phyloP scores from a whole-genome alignment of 2,113 vertebrate genomes.

The Epinephelus lanceolatus region DNA sequence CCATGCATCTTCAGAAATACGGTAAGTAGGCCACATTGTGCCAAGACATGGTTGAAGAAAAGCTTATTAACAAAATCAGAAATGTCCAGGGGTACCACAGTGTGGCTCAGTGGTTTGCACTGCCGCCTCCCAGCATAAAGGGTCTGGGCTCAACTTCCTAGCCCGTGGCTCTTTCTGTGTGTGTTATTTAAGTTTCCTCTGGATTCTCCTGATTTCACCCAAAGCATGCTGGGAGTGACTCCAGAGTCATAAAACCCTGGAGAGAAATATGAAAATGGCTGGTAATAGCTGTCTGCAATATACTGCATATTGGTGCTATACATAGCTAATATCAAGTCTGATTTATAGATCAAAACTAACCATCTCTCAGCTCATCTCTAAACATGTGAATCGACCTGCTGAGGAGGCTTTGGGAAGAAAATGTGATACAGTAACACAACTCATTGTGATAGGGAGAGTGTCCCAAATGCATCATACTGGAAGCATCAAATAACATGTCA shows the following conservation, averaged over 20 bases:
- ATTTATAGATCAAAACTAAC: background rate
- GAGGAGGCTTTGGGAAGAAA: constrained; percentile 3
- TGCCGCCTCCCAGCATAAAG: constrained; percentile 4
- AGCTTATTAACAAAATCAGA: constrained; percentile 49
- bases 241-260: background rate
- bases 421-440: constrained; percentile 7
- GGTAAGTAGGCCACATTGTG: constrained; percentile 29
- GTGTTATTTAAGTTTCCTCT: background rate
- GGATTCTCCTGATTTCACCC: constrained; percentile 9
- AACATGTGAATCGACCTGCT: background rate
- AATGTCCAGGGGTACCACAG: constrained; percentile 29
- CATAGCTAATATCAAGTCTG: background rate
- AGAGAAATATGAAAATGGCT: background rate
- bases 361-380: background rate
- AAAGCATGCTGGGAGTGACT: constrained; percentile 15
- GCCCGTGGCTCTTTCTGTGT: background rate
- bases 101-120: constrained; percentile 34
- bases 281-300: background rate
- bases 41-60: constrained; percentile 42
- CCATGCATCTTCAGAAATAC: constrained; percentile 24
- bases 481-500: constrained; percentile 3
- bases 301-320: background rate
- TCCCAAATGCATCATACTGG: background rate
- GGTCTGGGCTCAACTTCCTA: constrained; percentile 21
- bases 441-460: background rate